Base-by-base conservation (phyloP, 2,797 vertebrate genomes). In the Phoebastria nigripes region DNA sequence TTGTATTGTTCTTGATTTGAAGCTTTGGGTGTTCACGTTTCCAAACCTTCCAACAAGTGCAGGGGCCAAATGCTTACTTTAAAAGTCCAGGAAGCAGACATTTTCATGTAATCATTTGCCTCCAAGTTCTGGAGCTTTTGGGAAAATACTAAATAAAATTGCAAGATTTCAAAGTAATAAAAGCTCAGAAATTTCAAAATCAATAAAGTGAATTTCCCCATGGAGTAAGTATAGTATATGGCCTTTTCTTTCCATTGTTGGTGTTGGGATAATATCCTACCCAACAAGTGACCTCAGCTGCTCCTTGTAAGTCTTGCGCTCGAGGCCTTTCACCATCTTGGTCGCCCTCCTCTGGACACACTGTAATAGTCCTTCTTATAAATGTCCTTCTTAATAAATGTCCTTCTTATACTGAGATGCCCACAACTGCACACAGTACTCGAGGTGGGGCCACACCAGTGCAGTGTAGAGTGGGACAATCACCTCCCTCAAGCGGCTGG, bases 401-500 rank as follows among this genome's bases (percentile, higher is more conserved):
- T 55, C 15, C 14, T 71, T 20, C 14, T 85, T 74, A 31, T 18
- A 22, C 4, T 52, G 44, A 61, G 9, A 11, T 3, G 1, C 28
- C 46, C 42, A 19, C 6, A 78, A 35, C 14, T n/a, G 12, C 44
- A 8, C 8, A 29, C 5, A 46, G 22, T 17, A 17, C 26, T 49
- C 1, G 2, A 76, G 7, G 6, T 82, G 80, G 28, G 39, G 25
- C 19, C 2, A 2, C 35, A 18, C 11, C 42, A 58, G 24, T 15
- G 16, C 21, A 9, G 24, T 39, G 49, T 8, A 33, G 28, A 28
- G 37, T 8, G 4, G 15, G 19, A 35, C 11, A 33, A 1, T 41
- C 1, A 4, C 11, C 12, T 37, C 16, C 12, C 14, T 42, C 1
- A 1, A 31, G 16, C 0, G 0, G 29, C 29, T 51, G 28, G 9